Conservation (phyloP, 2,888 invertebrate genomes). For the Coremacera marginata region DNA sequence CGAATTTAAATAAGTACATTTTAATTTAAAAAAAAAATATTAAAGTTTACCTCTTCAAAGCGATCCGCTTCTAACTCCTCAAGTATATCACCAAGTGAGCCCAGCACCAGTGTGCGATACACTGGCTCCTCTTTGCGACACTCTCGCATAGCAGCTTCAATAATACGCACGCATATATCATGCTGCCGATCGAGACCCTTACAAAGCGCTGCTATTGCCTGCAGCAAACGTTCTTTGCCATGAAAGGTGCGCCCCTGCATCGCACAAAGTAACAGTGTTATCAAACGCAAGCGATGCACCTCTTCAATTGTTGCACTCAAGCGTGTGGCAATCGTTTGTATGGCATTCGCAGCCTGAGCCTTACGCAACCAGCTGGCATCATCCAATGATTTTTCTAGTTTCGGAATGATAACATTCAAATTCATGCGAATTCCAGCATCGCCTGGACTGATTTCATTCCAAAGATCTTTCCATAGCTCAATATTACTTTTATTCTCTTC, state of each 20-base stretch:
- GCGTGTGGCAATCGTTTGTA: conserved; percentile 82
- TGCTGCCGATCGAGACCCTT: conserved; percentile 71
- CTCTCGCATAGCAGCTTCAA: conserved; percentile 83
- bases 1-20: neutral
- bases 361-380: conserved; percentile 91
- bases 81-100: conserved; percentile 80
- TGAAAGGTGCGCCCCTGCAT: conserved; percentile 88
- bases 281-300: conserved; percentile 75
- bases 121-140: conserved; percentile 82
- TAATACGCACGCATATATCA: conserved; percentile 70
- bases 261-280: conserved; percentile 78
- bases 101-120: conserved; percentile 81
- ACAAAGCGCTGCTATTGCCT: conserved; percentile 83
- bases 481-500: conserved; percentile 74
- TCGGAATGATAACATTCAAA: conserved; percentile 77
- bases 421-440: conserved; percentile 86
- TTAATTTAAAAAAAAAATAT: neutral
- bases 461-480: conserved; percentile 87
- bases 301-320: conserved; percentile 76
- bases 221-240: conserved; percentile 87
- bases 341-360: conserved; percentile 87
- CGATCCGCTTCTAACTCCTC: conserved; percentile 79
- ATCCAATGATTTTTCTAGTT: conserved; percentile 79
- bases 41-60: conserved; percentile 76
- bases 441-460: conserved; percentile 91